phyloP scores from a whole-genome alignment of 1,140 invertebrate genomes.

The Drosophila ficusphila region DNA sequence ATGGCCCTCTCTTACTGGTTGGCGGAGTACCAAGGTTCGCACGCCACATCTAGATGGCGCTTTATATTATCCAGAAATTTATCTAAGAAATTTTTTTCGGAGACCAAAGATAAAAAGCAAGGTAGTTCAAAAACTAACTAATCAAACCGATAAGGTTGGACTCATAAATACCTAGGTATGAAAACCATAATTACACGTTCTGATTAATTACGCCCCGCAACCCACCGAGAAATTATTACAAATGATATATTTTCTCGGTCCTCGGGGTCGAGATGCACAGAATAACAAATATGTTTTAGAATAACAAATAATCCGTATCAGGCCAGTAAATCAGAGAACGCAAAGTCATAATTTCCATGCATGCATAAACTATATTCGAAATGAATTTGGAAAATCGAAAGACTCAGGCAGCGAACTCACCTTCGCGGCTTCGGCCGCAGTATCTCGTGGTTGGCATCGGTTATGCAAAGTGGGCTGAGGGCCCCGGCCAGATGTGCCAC shows the following conservation, averaged over 20 bases:
- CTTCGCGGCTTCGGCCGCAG: constrained; percentile 93
- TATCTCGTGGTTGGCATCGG: constrained; percentile 92
- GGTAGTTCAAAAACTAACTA: no score
- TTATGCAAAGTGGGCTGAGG: constrained; percentile 88
- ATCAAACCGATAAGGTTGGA: no score
- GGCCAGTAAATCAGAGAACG: constrained; percentile 20
- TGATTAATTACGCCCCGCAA: neutral
- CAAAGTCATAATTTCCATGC: constrained; percentile 25
- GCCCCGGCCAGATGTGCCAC: constrained; percentile 88
- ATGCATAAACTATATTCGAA: constrained; percentile 11
- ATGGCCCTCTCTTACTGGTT: neutral
- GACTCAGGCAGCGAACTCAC: constrained; percentile 84
- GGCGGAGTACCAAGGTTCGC: neutral
- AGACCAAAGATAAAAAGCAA: no score
- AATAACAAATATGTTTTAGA: constrained; percentile 17
- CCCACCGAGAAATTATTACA: neutral
- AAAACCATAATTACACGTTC: neutral
- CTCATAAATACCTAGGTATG: no score
- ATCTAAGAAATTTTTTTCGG: no score
- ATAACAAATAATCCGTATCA: constrained; percentile 25
- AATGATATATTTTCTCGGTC: neutral
- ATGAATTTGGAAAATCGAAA: constrained; percentile 10
- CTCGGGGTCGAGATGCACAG: neutral
- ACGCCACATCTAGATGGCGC: neutral
- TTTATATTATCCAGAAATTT: no score